Evolutionary conservation across 2,113 vertebrate species (phyloP).

Genomic region (Gymnocephalus cernua): DNA sequence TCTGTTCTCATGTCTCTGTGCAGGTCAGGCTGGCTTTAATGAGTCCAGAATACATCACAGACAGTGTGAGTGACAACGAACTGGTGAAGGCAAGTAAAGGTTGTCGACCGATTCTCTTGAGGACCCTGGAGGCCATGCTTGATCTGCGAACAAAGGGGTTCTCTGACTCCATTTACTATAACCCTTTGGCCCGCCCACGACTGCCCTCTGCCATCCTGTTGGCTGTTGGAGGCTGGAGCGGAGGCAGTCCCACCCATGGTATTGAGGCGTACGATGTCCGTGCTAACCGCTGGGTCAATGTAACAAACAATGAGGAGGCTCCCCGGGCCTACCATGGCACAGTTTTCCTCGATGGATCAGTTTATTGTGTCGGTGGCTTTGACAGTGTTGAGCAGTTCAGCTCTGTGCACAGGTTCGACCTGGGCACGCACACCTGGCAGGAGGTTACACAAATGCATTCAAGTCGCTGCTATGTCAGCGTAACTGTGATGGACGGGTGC

Average conservation of each 20-base stretch:
- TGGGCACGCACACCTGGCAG: slow-evolving; percentile 38
- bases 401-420: slow-evolving; percentile 34
- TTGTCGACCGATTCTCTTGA: background rate
- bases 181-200: slow-evolving; percentile 32
- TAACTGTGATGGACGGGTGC: slow-evolving; percentile 45
- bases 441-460: slow-evolving; percentile 52
- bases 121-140: background rate
- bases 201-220: slow-evolving; percentile 38
- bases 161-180: background rate
- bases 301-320: background rate
- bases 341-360: slow-evolving; percentile 31
- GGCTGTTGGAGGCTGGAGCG: slow-evolving; percentile 43
- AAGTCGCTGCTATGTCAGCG: slow-evolving; percentile 29
- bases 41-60: slow-evolving; percentile 3
- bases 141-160: background rate
- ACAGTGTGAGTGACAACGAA: background rate
- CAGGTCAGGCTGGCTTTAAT: slow-evolving; percentile 51
- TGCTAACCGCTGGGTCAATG: slow-evolving; percentile 29
- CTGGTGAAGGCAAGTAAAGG: background rate
- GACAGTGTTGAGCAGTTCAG: slow-evolving; percentile 4
- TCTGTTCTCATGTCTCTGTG: background rate
- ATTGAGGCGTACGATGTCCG: slow-evolving; percentile 38
- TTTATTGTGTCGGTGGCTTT: slow-evolving; percentile 59
- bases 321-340: slow-evolving; percentile 39
- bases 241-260: background rate